Conservation (phyloP, 2,888 invertebrate species). For the Aphodius granarius region DNA sequence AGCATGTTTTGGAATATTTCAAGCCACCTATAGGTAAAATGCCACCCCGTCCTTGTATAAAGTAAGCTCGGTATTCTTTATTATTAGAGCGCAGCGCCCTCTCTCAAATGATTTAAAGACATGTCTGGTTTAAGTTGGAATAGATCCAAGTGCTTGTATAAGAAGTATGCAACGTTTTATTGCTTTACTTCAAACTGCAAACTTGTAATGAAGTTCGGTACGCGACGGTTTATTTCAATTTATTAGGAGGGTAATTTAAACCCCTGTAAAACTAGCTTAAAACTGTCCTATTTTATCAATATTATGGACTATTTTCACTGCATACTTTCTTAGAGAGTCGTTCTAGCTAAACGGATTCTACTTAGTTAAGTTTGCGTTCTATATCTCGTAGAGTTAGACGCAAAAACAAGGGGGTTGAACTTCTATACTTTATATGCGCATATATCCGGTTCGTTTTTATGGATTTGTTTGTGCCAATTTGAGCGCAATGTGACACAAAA, state of each 20-base stretch:
- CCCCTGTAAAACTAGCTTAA: not conserved
- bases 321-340: no score
- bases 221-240: not conserved
- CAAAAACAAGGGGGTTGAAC: not conserved
- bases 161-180: not conserved
- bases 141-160: not conserved
- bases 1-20: constrained; percentile 7
- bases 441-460: not conserved
- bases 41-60: not conserved
- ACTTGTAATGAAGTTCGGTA: not conserved
- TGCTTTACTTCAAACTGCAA: not conserved
- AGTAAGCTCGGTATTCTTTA: not conserved
- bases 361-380: not conserved
- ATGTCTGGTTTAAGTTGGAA: not conserved
- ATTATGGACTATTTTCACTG: not conserved
- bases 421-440: not conserved
- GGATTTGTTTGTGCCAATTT: not conserved
- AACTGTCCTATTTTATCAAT: not conserved
- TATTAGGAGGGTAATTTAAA: not conserved
- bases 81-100: not conserved
- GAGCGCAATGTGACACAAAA: not conserved
- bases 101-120: not conserved
- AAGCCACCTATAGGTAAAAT: not conserved
- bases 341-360: not conserved
- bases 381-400: not conserved